Evolutionary conservation across 1,140 invertebrate species (phyloP).

Genomic region (Euglossa dilemma): DNA sequence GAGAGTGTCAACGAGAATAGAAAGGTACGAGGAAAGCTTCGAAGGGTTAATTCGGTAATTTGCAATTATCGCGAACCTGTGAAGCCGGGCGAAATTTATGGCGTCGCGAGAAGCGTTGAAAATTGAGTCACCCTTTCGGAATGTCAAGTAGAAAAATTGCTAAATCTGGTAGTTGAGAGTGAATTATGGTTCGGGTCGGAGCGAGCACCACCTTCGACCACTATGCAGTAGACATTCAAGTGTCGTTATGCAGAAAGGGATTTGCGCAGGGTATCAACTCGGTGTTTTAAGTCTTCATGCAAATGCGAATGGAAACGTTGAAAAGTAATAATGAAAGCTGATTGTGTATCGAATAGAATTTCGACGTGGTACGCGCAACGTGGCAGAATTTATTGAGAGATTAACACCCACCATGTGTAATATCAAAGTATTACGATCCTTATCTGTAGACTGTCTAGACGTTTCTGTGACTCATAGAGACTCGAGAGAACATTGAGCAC

Average conservation of each 20-base stretch:
- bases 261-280: not conserved
- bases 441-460: conserved; percentile 48
- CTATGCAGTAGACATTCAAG: not conserved
- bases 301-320: conserved; percentile 30
- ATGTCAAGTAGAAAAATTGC: not conserved
- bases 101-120: not conserved
- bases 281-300: not conserved
- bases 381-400: conserved; percentile 34
- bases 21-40: too few relatives aligned
- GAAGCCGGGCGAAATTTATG: not conserved
- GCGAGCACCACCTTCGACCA: not conserved
- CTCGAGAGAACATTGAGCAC: not conserved
- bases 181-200: not conserved
- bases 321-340: conserved; percentile 21
- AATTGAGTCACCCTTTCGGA: not conserved
- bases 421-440: conserved; percentile 49
- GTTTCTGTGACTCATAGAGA: conserved; percentile 33
- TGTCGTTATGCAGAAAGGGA: not conserved
- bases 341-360: conserved; percentile 20
- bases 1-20: too few relatives aligned
- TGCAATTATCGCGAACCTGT: too few relatives aligned
- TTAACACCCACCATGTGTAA: conserved; percentile 12
- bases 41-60: too few relatives aligned
- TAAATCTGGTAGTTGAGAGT: not conserved
- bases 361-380: conserved; percentile 3